A percentile compares a stretch with the other conserved stretches of the same genome.
Conservation (phyloP, 2,797 vertebrate species). For the Anguilla anguilla region DNA sequence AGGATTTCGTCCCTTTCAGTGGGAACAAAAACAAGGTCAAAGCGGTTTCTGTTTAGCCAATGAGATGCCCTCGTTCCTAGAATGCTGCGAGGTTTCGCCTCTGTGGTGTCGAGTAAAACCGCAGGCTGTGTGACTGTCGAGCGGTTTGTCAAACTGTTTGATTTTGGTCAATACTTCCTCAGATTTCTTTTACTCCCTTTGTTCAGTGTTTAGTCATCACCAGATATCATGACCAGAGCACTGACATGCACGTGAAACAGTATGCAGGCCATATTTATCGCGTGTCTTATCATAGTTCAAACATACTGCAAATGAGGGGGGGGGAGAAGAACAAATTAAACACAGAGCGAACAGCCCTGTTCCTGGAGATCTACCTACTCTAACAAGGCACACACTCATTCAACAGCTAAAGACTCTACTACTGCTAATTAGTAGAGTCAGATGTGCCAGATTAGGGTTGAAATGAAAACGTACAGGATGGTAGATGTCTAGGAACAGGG, state of each 20-base stretch:
- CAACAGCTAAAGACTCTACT: no score
- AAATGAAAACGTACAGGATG: no score
- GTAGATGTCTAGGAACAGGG: no score
- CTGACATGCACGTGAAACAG: neutral
- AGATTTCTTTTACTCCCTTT: neutral
- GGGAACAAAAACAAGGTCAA: conserved; percentile 21
- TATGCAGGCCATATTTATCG: neutral
- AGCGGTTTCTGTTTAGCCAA: conserved; percentile 1
- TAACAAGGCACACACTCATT: no score
- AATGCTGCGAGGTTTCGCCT: no score
- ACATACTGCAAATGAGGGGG: neutral
- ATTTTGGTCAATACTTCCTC: neutral
- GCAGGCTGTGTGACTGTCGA: neutral
- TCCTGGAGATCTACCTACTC: no score
- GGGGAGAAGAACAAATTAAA: neutral
- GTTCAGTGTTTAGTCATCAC: neutral
- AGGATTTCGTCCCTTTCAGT: conserved; percentile 8
- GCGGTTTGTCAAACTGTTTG: neutral
- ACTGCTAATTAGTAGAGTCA: no score
- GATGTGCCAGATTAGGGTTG: no score
- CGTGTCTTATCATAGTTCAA: neutral
- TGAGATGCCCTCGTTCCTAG: neutral
- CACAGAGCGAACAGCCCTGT: neutral
- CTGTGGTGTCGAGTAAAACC: neutral
- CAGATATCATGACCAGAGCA: neutral